A percentile compares a stretch with the other conserved stretches of the same genome.
Conservation (phyloP, 2,113 vertebrate species). For the Paedocypris sp. region DNA sequence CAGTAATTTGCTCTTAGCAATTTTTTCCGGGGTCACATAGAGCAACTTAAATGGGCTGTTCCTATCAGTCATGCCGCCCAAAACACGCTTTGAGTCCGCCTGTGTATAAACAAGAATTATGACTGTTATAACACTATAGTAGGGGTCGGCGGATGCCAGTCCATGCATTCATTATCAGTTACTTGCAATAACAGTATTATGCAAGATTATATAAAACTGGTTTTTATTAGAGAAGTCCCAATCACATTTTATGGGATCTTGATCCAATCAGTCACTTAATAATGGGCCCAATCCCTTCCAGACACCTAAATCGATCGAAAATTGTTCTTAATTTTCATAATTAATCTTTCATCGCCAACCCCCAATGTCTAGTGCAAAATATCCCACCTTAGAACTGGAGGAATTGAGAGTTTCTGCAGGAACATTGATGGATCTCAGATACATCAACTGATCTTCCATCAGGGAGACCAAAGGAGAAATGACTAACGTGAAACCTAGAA, state of each 20-base stretch:
- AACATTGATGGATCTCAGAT: constrained; percentile 71
- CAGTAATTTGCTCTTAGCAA: constrained; percentile 93
- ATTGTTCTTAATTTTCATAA: no score
- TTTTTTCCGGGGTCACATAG: constrained; percentile 94
- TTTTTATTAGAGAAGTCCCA: no score
- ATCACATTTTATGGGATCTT: no score
- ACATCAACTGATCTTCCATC: constrained; percentile 97
- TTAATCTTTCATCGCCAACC: no score
- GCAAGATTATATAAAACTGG: not conserved
- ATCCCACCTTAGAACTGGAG: constrained; percentile 78
- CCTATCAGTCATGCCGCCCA: constrained; percentile 69
- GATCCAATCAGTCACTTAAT: no score
- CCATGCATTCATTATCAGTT: no score
- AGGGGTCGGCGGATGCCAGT: no score
- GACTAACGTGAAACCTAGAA: constrained; percentile 84
- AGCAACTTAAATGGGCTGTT: constrained; percentile 72
- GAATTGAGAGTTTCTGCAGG: constrained; percentile 77
- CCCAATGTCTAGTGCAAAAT: no score
- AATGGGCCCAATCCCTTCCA: no score
- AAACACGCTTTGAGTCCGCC: constrained; percentile 82
- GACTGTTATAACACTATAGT: no score
- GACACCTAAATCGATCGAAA: no score
- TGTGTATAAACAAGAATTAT: constrained; percentile 37
- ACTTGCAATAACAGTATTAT: not conserved
- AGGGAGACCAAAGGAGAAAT: constrained; percentile 87